Evolutionary conservation across 2,888 invertebrate species (phyloP), one percentile per base, ranked within the genome.

Genomic region (Pantelozetes paolii): DNA sequence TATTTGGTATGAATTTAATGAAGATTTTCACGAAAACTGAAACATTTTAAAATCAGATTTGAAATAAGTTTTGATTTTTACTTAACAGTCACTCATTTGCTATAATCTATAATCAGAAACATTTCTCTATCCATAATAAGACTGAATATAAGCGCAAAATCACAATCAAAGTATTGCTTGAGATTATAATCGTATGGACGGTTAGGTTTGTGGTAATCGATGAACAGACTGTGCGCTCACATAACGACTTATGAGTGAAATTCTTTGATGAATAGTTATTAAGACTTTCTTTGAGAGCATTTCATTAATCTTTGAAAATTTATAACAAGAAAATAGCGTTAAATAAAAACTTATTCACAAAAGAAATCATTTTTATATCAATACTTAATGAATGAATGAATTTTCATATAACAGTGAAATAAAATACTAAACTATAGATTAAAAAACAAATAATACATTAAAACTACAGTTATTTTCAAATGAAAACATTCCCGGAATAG

Each of bases 261-360:
- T 45, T 20, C 20, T 54, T 5, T 54, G 20, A 54, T 54, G 26
- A 54, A 54, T 54, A 54, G 20, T 54, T 54, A 54, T 54, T 54
- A 20, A 54, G 54, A 54, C 54, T 15, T 18, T 48, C 9, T 48
- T 54, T 54, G n/a, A 54, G 2, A 54, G 23, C 23, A 54, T 54
- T 54, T 48, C 48, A 48, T 48, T 48, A 48, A 48, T 48, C n/a
- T 48, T 9, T 48, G 48, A 48, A 48, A 48, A 48, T 48, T 48
- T 48, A 48, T 48, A n/a, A n/a, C 48, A 48, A 48, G 48, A 9
- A 48, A 9, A 9, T 9, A 15, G 5, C 3, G 48, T 48, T 5
- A 48, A 48, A 15, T 48, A 48, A 48, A 48, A n/a, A 3, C 15
- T 15, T 5, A n/a, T 15, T 48, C n/a, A 48, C 8, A 11, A 42